phyloP scores from a whole-genome alignment of 2,797 vertebrate species.

The Fistularia commersonii region DNA sequence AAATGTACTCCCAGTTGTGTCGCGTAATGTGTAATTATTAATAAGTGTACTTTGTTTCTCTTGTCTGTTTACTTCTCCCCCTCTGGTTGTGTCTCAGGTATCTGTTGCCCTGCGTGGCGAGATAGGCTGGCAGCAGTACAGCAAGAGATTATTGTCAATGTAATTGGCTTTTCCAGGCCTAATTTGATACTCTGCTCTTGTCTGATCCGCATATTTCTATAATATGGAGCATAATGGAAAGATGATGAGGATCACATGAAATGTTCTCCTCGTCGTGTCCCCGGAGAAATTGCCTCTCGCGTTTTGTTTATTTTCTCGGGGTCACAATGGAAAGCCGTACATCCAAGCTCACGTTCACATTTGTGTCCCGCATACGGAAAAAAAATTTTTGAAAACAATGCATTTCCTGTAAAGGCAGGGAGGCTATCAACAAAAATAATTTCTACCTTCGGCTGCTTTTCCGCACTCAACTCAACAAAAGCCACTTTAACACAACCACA shows the following conservation, averaged over 20 bases:
- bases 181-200: conserved; percentile 72
- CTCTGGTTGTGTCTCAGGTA: conserved; percentile 34
- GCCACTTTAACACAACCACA: no score
- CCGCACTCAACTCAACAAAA: no score
- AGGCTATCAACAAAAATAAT: no score
- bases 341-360: not conserved
- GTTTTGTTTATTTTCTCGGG: conserved; percentile 25
- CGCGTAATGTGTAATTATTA: conserved; percentile 9
- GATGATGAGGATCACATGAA: conserved; percentile 60
- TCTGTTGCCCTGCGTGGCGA: conserved; percentile 59
- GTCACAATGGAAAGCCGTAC: conserved; percentile 23
- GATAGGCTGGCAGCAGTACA: conserved; percentile 67
- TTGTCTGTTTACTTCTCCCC: conserved; percentile 7
- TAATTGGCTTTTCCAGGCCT: conserved; percentile 77
- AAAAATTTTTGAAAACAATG: no score
- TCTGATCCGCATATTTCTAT: conserved; percentile 72
- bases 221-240: conserved; percentile 68
- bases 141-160: conserved; percentile 72
- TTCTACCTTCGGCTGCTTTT: no score
- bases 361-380: no score
- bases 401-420: no score
- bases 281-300: conserved; percentile 43
- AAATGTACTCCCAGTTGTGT: not conserved
- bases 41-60: not conserved
- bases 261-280: conserved; percentile 50